Evolutionary conservation across 2,113 vertebrate species (phyloP), one percentile per base, ranked within the genome.

Genomic region (Aythya baeri): DNA sequence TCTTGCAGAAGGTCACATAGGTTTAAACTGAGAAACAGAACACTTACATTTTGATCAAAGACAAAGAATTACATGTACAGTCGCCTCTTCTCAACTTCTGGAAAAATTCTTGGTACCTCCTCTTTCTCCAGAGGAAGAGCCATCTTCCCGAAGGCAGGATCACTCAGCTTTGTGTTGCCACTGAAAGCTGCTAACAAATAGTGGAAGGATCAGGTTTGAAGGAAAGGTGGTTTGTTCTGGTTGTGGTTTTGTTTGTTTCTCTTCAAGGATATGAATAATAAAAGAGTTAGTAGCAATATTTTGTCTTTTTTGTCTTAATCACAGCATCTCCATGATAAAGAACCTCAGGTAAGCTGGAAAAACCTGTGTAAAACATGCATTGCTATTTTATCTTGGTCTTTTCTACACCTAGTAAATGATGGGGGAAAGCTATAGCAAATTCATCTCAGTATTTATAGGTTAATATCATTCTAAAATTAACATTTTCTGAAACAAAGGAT

Each of bases 1-100:
- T 67, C 43, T 63, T 71, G 27, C 16, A 55, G 44, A 41, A 73
- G 17, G 31, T 59, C 54, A 61, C 0, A 0, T 1, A 38, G 13
- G 26, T 43, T 75, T 76, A 44, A 82, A 17, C 12, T 54, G 44
- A 73, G 68, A 77, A 83, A 77, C 3, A 61, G 7, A 84, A 6
- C 22, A 23, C 20, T 23, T 29, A 20, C 13, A 7, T 44, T 65
- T 75, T 71, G 2, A 72, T 87, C 59, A 59, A 38, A 85, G 49
- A 49, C 2, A 11, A 84, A 87, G 25, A 61, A 57, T 25, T 20
- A 34, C 41, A 41, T 41, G 41, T 41, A 41, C 13, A 20, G 29
- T 46, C 57, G 59, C 9, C 6, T 32, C 43, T 52, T 61, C 20
- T 66, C 50, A 89, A 14, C 7, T 50, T 27, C 32, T 62, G 50